Conservation (phyloP, 2,888 invertebrate genomes). For the Apotomis turbidana region DNA sequence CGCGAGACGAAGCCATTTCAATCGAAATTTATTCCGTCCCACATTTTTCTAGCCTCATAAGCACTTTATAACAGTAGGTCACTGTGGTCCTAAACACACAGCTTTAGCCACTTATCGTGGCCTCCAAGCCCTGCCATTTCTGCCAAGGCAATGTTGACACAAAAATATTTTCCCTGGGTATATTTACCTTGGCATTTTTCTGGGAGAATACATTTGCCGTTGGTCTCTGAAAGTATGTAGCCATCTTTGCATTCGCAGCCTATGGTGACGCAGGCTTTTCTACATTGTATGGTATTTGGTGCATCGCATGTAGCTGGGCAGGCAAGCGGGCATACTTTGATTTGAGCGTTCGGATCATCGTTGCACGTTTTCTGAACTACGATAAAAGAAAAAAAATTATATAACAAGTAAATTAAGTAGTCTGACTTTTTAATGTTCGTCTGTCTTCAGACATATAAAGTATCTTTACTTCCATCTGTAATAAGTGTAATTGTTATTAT, state of each 20-base stretch:
- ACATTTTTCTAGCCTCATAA: slow-evolving; percentile 37
- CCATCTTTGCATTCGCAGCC: slow-evolving; percentile 56
- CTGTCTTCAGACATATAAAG: too few species aligned
- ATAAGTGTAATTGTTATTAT: too few species aligned
- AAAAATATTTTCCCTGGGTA: slow-evolving; percentile 26
- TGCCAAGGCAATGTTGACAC: slow-evolving; percentile 29
- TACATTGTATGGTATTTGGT: slow-evolving; percentile 48
- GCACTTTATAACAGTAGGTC: slow-evolving; percentile 39
- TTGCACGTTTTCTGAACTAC: slow-evolving; percentile 43
- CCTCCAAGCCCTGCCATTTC: slow-evolving; percentile 26
- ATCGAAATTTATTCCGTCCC: slow-evolving; percentile 34
- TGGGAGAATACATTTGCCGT: slow-evolving; percentile 51
- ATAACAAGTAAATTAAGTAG: background rate
- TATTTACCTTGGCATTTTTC: slow-evolving; percentile 57
- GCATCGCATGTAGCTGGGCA: slow-evolving; percentile 53
- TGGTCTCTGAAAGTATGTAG: slow-evolving; percentile 47
- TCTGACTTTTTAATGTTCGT: background rate
- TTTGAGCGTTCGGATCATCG: slow-evolving; percentile 54
- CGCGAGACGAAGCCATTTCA: slow-evolving; percentile 16
- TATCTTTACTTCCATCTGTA: too few species aligned
- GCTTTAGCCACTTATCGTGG: slow-evolving; percentile 37
- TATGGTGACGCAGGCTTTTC: slow-evolving; percentile 42
- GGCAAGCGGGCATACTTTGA: slow-evolving; percentile 46
- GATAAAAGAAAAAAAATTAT: background rate
- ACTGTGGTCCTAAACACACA: slow-evolving; percentile 37